phyloP scores from a whole-genome alignment of 1,140 invertebrate species.

The Coenobita brevimanus region DNA sequence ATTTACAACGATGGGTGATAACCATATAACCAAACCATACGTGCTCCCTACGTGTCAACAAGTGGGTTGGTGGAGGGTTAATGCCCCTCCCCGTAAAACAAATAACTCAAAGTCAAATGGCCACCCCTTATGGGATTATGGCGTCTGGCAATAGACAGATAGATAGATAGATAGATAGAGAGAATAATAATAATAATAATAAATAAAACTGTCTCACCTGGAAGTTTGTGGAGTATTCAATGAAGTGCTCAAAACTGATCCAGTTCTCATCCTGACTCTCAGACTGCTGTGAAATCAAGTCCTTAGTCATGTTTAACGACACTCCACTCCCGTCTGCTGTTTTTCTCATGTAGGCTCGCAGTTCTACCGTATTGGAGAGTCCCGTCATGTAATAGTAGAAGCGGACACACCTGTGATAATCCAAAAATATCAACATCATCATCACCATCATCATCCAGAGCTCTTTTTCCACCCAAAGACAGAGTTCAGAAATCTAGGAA shows the following conservation, averaged over 20 bases:
- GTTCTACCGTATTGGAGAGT: constrained; percentile 4
- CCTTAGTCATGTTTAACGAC: background rate
- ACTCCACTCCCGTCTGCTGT: constrained; percentile 3
- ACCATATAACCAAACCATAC: too few relatives aligned
- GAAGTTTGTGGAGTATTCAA: background rate
- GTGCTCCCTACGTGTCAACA: too few relatives aligned
- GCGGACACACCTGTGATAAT: constrained; percentile 16
- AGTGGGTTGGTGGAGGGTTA: too few relatives aligned
- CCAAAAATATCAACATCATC: background rate
- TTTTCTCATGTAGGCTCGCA: background rate
- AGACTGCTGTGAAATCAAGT: background rate
- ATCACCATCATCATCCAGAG: too few relatives aligned
- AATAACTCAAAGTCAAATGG: too few relatives aligned
- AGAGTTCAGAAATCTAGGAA: too few relatives aligned
- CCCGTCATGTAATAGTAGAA: constrained; percentile 52
- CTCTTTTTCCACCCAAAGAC: too few relatives aligned
- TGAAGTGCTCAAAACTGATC: background rate
- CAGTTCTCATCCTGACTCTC: constrained; percentile 23
- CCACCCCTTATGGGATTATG: too few relatives aligned
- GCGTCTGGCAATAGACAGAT: too few relatives aligned
- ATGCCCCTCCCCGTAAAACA: too few relatives aligned
- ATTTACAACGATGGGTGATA: too few relatives aligned
- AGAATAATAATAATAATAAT: background rate
- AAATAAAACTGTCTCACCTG: constrained; percentile 4
- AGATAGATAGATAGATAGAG: too few relatives aligned